Conservation (phyloP, 2,888 invertebrate genomes). For the Caenorhabditis sp. region DNA sequence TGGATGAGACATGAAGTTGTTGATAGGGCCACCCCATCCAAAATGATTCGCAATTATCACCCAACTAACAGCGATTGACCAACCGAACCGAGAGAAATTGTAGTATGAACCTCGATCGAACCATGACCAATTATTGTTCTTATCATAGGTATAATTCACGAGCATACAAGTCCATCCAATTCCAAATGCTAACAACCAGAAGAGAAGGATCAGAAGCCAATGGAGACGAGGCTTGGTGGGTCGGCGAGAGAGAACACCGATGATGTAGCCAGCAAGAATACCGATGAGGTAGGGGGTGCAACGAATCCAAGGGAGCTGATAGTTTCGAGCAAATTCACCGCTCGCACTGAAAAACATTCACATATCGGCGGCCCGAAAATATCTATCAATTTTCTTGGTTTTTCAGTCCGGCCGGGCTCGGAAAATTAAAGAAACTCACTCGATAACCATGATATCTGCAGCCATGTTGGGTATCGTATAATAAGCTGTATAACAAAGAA, state of each 20-base stretch:
- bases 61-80: conserved; percentile 72
- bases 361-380: no score
- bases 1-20: conserved; percentile 53
- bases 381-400: no score
- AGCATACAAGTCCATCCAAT: conserved; percentile 31
- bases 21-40: conserved; percentile 71
- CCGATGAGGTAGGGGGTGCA: conserved; percentile 72
- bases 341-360: conserved; percentile 6
- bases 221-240: conserved; percentile 13
- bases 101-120: conserved; percentile 37
- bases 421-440: no score
- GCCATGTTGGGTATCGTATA: conserved; percentile 8
- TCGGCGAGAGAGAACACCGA: conserved; percentile 23
- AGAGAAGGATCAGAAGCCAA: conserved; percentile 13
- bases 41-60: conserved; percentile 72
- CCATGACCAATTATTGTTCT: conserved; percentile 19
- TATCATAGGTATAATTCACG: conserved; percentile 30
- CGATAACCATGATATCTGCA: background rate
- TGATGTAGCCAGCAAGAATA: conserved; percentile 70
- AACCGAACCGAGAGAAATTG: conserved; percentile 67
- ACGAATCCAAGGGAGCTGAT: conserved; percentile 57
- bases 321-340: conserved; percentile 7
- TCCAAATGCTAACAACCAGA: conserved; percentile 26
- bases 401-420: no score
- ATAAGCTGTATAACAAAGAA: conserved; percentile 14